A percentile compares a stretch with the other conserved stretches of the same genome.
These are phyloP conservation scores for Ornithorhynchus anatinus DNA, from an alignment of 2,113 vertebrate genomes.

Conservation along the genomic window DNA sequence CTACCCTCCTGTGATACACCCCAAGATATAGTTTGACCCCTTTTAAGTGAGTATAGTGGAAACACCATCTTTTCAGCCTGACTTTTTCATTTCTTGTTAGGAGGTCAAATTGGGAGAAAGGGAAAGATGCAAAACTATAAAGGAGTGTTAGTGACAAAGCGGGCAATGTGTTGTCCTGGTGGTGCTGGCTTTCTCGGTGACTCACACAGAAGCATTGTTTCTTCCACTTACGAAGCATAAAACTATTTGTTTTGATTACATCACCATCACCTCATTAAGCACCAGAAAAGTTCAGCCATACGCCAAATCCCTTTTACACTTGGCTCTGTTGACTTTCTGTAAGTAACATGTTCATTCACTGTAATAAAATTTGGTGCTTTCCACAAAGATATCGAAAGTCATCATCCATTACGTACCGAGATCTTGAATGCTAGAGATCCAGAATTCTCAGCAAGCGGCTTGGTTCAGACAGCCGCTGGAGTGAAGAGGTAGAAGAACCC, in stretches of 20 bases:
- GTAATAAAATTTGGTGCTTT: constrained; percentile 67
- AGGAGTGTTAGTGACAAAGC: not conserved
- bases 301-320: constrained; percentile 50
- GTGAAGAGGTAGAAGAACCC: constrained; percentile 17
- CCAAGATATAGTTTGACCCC: no score
- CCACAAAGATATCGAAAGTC: constrained; percentile 62
- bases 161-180: not conserved
- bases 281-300: constrained; percentile 47
- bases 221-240: constrained; percentile 47
- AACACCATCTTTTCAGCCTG: no score
- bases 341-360: constrained; percentile 62
- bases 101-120: no score
- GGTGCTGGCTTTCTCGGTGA: constrained; percentile 35
- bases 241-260: constrained; percentile 61
- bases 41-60: no score
- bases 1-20: no score
- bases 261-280: constrained; percentile 60
- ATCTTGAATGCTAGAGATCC: constrained; percentile 50
- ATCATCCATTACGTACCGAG: constrained; percentile 44
- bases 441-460: constrained; percentile 30
- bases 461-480: constrained; percentile 56
- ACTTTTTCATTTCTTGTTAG: no score
- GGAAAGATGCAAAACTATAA: no score
- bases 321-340: constrained; percentile 59
- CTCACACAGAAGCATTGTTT: constrained; percentile 51